Conservation (phyloP, 2,797 vertebrate species). For the Chelon auratus region DNA sequence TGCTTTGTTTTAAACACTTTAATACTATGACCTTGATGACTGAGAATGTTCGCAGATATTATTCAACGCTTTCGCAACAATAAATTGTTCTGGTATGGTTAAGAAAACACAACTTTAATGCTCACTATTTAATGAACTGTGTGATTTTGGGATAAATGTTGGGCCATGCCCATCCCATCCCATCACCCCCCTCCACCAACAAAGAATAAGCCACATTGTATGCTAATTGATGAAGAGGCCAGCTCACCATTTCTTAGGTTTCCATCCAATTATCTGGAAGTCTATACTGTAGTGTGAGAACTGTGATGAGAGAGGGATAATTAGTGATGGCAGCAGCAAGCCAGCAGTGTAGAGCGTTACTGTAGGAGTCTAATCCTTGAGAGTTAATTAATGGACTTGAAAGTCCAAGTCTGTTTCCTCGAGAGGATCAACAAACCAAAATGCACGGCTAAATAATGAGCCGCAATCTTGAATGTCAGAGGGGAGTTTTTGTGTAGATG, state of each 20-base stretch:
- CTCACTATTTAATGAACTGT: not conserved
- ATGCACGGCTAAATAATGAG: slow-evolving; percentile 20
- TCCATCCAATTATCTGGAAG: slow-evolving; percentile 31
- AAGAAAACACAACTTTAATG: not conserved
- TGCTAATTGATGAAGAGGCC: slow-evolving; percentile 5
- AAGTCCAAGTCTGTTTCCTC: slow-evolving; percentile 13
- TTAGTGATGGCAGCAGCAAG: slow-evolving; percentile 31
- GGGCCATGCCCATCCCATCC: too few species aligned
- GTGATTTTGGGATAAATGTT: not conserved
- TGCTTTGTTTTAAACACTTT: too few species aligned
- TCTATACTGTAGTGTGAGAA: not conserved
- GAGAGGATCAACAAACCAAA: slow-evolving; percentile 25
- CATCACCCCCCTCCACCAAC: not conserved
- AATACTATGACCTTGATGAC: too few species aligned
- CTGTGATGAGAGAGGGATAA: slow-evolving; percentile 21
- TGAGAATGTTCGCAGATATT: too few species aligned
- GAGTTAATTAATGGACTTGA: slow-evolving; percentile 37
- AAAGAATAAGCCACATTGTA: not conserved
- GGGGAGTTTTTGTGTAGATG: not conserved
- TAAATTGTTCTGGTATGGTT: not conserved
- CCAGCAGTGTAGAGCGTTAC: slow-evolving; percentile 5
- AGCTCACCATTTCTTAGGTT: not conserved
- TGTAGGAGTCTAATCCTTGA: slow-evolving; percentile 24
- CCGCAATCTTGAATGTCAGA: not conserved
- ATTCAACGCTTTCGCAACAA: not conserved